Base-by-base conservation (phyloP, 2,113 vertebrate species). In the Bagarius yarrelli region DNA sequence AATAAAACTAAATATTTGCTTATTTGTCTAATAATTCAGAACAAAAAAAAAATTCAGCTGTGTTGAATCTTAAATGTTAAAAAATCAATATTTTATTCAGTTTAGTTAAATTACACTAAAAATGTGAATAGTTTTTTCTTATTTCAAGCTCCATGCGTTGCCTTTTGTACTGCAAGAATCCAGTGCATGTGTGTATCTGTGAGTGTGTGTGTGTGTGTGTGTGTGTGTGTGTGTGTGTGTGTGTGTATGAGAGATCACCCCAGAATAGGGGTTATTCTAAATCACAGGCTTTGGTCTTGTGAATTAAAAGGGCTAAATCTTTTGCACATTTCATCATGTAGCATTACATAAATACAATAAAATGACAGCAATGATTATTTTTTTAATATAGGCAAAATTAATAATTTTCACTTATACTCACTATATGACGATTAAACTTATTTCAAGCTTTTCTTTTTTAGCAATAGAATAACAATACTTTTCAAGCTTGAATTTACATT, bases 281-380 rank as follows among this genome's bases (percentile, higher is more conserved):
- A 90, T 91, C 90, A 89, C 88, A 84, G 88, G 89, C 87, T 18
- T 15, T 18, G 15, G 81, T 88, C 90, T 90, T 57, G 90, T 91
- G 90, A 91, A 88, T 87, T 85, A 81, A 85, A 93, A 93, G 92
- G 91, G 91, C 92, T 93, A 91, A 56, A 80, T 67, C 66, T 63
- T 56, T 75, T 52, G 52, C 50, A 63, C 79, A 75, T 75, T 88
- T 85, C 27, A 8, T 57, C 27, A 86, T 84, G 82, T 47, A 60
- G 40, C 79, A 63, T 47, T 27, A 36, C 55, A 50, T 60, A 11
- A 40, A 30, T 60, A 25, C 34, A 63, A 64, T 32, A 77, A 64
- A 40, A 76, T 1, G 18, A 34, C 18, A 19, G 16, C 16, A 34
- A 9, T 34, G 30, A 63, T 32, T 18, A 34, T 19, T 32, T 18